Base-by-base conservation (phyloP, 2,888 invertebrate species). In the Ceriagrion tenellum region DNA sequence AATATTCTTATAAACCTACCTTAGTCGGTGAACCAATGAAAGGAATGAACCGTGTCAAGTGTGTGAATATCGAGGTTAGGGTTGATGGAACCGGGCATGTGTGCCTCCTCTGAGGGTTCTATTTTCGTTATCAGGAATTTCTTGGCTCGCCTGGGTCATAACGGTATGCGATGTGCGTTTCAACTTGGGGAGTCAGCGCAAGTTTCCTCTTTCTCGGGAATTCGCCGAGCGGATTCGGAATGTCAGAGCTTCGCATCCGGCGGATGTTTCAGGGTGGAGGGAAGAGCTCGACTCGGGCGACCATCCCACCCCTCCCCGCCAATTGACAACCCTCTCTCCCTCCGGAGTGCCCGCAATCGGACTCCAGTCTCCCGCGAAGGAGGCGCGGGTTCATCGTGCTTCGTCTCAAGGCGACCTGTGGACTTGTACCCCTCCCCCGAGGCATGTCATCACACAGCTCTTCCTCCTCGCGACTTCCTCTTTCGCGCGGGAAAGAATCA, bases 191-290 rank as follows among this genome's bases (percentile, higher is more conserved):
- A 35, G 81, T 69, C 69, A 18, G 81, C 81, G 18, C 81, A 30
- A 69, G 81, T 81, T 81, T 81, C 81, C 81, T 81, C 30, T 35
- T 81, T 81, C 81, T 35, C 81, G 30, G 35, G 81, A 81, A 81
- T 81, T 16, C 35, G 26, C 12, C 81, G 81, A 81, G 81, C 81
- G 35, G 35, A 81, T 81, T 26, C 30, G 35, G 81, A 18, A n/a
- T 81, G 30, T 12, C 30, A 81, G 81, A 13, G 30, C 81, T 12
- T 81, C 35, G 81, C 81, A 81, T 81, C 81, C 81, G 81, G 81
- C 81, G 81, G 81, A 81, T 81, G 81, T 81, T 35, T 81, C n/a
- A 16, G 0, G 16, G 30, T 26, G 35, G 81, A 35, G 81, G 35
- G 35, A 35, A 81, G 59, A 59, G 13, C 69, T n/a, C 20, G 69